These are phyloP conservation scores for Lynx canadensis DNA, from an alignment of 2,113 vertebrate species.

Conservation along the genomic window DNA sequence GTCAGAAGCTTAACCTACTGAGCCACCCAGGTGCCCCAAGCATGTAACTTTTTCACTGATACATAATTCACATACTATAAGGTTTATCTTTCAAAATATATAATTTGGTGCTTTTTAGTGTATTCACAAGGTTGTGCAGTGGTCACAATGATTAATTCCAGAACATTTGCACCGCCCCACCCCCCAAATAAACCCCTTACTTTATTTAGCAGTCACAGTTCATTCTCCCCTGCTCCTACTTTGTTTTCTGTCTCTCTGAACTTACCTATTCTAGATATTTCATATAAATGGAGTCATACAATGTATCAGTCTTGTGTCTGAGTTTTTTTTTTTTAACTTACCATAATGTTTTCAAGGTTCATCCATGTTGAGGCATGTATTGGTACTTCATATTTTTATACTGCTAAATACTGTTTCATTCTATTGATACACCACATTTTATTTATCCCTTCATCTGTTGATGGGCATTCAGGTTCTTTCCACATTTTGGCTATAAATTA, in stretches of 20 bases:
- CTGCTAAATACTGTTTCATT: background rate
- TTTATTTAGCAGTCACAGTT: background rate
- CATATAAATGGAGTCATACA: background rate
- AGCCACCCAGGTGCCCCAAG: no score
- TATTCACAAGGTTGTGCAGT: background rate
- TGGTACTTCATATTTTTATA: background rate
- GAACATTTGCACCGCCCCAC: background rate
- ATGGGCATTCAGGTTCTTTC: background rate
- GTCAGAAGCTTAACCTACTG: no score
- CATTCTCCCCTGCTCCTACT: background rate
- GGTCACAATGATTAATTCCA: background rate
- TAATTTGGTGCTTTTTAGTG: background rate
- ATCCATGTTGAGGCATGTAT: background rate
- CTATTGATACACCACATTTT: background rate
- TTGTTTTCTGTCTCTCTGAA: background rate
- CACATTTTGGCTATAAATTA: background rate
- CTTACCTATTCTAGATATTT: background rate
- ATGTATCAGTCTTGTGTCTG: background rate
- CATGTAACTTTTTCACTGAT: background rate
- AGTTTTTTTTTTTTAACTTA: slow-evolving; percentile 49
- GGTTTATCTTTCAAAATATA: background rate
- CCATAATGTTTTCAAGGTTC: background rate
- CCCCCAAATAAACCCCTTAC: background rate
- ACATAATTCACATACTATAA: background rate
- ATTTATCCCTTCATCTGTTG: background rate